phyloP scores from a whole-genome alignment of 2,888 invertebrate genomes.

The Thera obeliscata region DNA sequence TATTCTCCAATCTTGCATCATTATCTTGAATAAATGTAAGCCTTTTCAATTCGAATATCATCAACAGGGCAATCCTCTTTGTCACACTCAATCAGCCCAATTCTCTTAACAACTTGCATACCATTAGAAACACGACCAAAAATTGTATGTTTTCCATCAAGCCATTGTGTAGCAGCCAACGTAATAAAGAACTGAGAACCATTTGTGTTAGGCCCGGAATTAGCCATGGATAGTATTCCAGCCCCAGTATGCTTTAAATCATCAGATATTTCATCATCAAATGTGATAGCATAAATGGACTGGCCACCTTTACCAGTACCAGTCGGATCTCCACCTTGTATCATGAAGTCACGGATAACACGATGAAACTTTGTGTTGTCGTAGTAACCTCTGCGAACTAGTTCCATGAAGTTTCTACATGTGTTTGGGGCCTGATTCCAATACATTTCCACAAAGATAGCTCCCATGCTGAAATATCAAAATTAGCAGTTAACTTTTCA shows the following conservation, averaged over 20 bases:
- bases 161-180: slow-evolving; percentile 97
- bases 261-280: slow-evolving; percentile 97
- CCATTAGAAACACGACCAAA: slow-evolving; percentile 96
- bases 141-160: slow-evolving; percentile 98
- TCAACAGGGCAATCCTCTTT: slow-evolving; percentile 95
- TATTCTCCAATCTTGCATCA: slow-evolving; percentile 6
- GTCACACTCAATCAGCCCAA: slow-evolving; percentile 97
- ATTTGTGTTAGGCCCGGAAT: slow-evolving; percentile 98
- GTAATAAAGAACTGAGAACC: slow-evolving; percentile 99
- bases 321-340: slow-evolving; percentile 98
- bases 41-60: slow-evolving; percentile 90
- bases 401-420: slow-evolving; percentile 98
- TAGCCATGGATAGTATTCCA: slow-evolving; percentile 98
- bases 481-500: neutral
- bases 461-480: slow-evolving; percentile 91
- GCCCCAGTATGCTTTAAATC: slow-evolving; percentile 98
- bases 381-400: slow-evolving; percentile 96
- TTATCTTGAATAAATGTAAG: slow-evolving; percentile 54
- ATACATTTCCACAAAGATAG: slow-evolving; percentile 95
- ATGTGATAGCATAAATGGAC: slow-evolving; percentile 97
- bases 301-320: slow-evolving; percentile 98
- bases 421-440: slow-evolving; percentile 99
- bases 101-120: slow-evolving; percentile 95
- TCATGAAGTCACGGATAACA: slow-evolving; percentile 97
- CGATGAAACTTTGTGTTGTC: slow-evolving; percentile 98